A percentile compares a stretch with the other conserved stretches of the same genome.
Conservation (phyloP, 2,113 vertebrate species). For the Spermophilus dauricus region DNA sequence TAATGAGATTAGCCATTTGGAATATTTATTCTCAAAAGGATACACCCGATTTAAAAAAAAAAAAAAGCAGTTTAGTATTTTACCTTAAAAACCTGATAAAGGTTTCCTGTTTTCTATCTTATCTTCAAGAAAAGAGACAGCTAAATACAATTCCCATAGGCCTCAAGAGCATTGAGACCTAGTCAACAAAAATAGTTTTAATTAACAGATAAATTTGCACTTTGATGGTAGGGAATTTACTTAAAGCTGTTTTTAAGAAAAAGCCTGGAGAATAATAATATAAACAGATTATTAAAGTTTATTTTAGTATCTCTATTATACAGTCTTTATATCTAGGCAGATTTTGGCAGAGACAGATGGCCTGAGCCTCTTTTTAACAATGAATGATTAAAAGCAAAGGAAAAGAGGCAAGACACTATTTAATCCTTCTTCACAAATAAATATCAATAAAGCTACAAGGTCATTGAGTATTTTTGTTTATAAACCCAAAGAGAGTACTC, state of each 20-base stretch:
- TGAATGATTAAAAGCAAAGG: slow-evolving; percentile 86
- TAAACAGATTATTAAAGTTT: slow-evolving; percentile 70
- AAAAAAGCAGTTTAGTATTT: slow-evolving; percentile 66
- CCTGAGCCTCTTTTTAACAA: slow-evolving; percentile 82
- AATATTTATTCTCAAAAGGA: slow-evolving; percentile 66
- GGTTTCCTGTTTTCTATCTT: not conserved
- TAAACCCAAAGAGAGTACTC: slow-evolving; percentile 55
- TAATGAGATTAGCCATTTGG: not conserved
- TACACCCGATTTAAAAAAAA: not conserved
- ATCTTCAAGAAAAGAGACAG: slow-evolving; percentile 12
- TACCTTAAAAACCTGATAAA: slow-evolving; percentile 54
- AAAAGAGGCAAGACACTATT: slow-evolving; percentile 86
- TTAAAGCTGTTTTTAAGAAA: slow-evolving; percentile 52
- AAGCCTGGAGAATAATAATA: slow-evolving; percentile 53
- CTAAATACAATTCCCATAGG: not conserved
- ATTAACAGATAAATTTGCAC: slow-evolving; percentile 7
- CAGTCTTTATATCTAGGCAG: slow-evolving; percentile 80
- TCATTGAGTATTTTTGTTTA: slow-evolving; percentile 75
- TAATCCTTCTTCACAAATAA: slow-evolving; percentile 82
- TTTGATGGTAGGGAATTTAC: slow-evolving; percentile 52
- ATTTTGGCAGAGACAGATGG: slow-evolving; percentile 85
- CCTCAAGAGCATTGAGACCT: accelerated
- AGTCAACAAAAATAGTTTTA: slow-evolving; percentile 23
- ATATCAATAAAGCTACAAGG: slow-evolving; percentile 73
- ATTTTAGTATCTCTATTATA: slow-evolving; percentile 65